Evolutionary conservation across 2,888 invertebrate species (phyloP).

Genomic region (Hermaeophaga mercurialis): DNA sequence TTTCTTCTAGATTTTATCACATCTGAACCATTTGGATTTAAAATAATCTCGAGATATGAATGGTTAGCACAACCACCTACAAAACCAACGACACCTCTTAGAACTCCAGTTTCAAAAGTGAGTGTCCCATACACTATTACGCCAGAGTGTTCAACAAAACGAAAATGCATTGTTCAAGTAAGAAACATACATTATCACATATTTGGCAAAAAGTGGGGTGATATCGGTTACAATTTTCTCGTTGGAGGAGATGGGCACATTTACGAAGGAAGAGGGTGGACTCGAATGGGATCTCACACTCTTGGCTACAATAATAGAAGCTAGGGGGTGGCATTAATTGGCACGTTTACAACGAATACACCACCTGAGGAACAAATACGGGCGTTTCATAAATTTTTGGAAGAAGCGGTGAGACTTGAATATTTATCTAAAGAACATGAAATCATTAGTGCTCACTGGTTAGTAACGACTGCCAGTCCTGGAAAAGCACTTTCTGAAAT

Average conservation of each 20-base stretch:
- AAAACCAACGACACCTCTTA: slow-evolving; percentile 43
- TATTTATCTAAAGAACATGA: slow-evolving; percentile 69
- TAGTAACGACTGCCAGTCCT: slow-evolving; percentile 71
- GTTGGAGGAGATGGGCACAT: slow-evolving; percentile 80
- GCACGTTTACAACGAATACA: slow-evolving; percentile 65
- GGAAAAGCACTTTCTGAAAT: slow-evolving; percentile 68
- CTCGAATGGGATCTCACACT: slow-evolving; percentile 63
- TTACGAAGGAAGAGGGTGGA: slow-evolving; percentile 62
- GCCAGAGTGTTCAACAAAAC: slow-evolving; percentile 61
- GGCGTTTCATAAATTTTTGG: slow-evolving; percentile 68
- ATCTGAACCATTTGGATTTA: not conserved
- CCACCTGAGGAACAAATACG: slow-evolving; percentile 63
- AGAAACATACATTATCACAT: slow-evolving; percentile 73
- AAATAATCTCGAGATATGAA: slow-evolving; percentile 30
- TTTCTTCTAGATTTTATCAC: too few species aligned
- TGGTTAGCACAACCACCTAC: slow-evolving; percentile 72
- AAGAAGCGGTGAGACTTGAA: slow-evolving; percentile 65
- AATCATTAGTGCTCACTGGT: slow-evolving; percentile 70
- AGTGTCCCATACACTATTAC: slow-evolving; percentile 72
- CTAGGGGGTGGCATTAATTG: slow-evolving; percentile 75
- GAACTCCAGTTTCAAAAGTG: slow-evolving; percentile 62
- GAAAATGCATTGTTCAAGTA: slow-evolving; percentile 29
- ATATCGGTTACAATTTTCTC: slow-evolving; percentile 79
- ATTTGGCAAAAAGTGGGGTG: slow-evolving; percentile 66
- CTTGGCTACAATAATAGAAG: slow-evolving; percentile 68